Percentiles rank a stretch among this genome's conserved stretches.
phyloP scores from a whole-genome alignment of 2,888 invertebrate genomes.

The Lumbricus terrestris region DNA sequence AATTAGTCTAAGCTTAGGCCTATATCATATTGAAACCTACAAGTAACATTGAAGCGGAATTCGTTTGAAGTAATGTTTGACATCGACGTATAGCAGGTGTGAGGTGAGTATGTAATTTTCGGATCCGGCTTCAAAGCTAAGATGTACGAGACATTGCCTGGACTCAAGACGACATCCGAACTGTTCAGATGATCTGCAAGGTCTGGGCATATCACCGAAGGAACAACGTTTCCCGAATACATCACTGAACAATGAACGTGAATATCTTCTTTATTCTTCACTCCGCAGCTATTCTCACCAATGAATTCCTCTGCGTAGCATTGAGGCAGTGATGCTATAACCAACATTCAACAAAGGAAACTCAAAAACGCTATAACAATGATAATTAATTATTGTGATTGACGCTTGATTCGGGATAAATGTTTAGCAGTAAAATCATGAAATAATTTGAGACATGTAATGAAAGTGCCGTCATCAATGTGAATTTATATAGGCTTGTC shows the following conservation, averaged over 20 bases:
- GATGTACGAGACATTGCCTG: neutral
- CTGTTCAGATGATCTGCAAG: neutral
- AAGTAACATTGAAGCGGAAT: neutral
- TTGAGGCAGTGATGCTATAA: neutral
- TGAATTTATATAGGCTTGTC: neutral
- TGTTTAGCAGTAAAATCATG: neutral
- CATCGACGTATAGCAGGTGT: neutral
- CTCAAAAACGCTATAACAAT: too few relatives aligned
- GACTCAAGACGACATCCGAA: neutral
- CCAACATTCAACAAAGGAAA: neutral
- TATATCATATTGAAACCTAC: neutral
- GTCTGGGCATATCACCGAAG: neutral
- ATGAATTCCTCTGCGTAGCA: neutral
- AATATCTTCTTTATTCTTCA: neutral
- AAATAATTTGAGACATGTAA: neutral
- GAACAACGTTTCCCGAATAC: neutral
- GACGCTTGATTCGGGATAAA: neutral
- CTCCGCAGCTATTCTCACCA: neutral
- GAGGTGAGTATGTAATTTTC: neutral
- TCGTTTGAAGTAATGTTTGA: neutral
- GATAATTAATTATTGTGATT: too few relatives aligned
- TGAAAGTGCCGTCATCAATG: neutral
- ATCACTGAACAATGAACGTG: neutral
- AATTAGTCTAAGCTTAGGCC: too few relatives aligned
- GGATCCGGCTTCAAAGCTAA: neutral